Evolutionary conservation across 2,113 vertebrate genomes (phyloP), one percentile per base, ranked within the genome.

Genomic region (Gymnarchus niloticus): DNA sequence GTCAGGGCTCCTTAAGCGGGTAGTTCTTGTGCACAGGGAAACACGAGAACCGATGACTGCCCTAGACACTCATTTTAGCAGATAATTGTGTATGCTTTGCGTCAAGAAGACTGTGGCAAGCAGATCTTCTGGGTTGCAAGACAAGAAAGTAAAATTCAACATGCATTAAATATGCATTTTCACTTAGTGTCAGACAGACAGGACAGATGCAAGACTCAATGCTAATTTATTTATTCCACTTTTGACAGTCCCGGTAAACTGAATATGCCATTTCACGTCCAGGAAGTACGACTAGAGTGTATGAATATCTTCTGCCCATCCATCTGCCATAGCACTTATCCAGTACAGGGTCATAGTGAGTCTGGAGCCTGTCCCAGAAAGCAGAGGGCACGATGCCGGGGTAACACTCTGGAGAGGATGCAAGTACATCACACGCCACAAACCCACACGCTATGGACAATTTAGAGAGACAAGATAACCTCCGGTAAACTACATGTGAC

Each of bases 131-230:
- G 65, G 65, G 65, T 73, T 28, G 65, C 41, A 37, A 17, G 65
- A 73, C 33, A 73, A 33, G 33, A 33, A 28, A 73, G 33, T 73
- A 41, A 41, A 73, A 73, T 73, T 73, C 65, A 73, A 73, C 33
- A 73, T 73, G 65, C 65, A 73, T 28, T 73, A n/a, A n/a, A n/a
- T n/a, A n/a, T n/a, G n/a, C 65, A 41, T 73, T 73, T 73, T 73
- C 65, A 17, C 41, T 73, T 73, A 73, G 65, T 73, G 65, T 73
- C 65, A 73, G 33, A 73, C 65, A 73, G 65, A 41, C 65, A 19
- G 65, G 65, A 73, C 7, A 33, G 65, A 33, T 73, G 65, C 5
- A 73, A 41, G 37, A 33, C 65, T 41, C 65, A 73, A 73, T 41
- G 65, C 33, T 41, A 73, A 73, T 73, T 73, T 65, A n/a, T n/a